A percentile compares a stretch with the other conserved stretches of the same genome.
phyloP scores from a whole-genome alignment of 2,797 vertebrate species.

The Sphaeramia orbicularis region DNA sequence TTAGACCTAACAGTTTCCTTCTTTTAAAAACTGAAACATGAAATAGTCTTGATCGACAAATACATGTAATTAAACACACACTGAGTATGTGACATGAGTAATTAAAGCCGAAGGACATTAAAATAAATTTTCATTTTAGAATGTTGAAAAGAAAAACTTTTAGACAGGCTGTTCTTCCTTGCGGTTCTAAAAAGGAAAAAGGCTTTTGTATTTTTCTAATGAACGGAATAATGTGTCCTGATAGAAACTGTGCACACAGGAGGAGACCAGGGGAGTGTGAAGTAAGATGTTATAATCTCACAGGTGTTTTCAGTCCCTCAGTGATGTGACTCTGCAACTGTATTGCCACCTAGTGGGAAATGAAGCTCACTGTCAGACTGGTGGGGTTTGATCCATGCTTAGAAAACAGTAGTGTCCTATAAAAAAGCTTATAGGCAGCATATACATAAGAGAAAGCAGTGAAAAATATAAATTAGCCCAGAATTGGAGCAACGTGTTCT shows the following conservation, averaged over 20 bases:
- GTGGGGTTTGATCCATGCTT: constrained; percentile 8
- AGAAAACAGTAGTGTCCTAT: neutral
- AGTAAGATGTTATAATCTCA: constrained; percentile 60
- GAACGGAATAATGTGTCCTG: constrained; percentile 36
- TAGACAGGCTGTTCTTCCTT: too few relatives aligned
- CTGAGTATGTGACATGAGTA: too few relatives aligned
- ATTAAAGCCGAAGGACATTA: too few relatives aligned
- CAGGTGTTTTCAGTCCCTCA: constrained; percentile 65
- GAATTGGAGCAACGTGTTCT: constrained; percentile 11
- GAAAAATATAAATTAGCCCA: constrained; percentile 11
- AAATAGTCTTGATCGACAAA: too few relatives aligned
- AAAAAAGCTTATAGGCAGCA: neutral
- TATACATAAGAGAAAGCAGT: constrained; percentile 8
- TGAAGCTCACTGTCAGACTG: constrained; percentile 34
- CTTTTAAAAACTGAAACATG: too few relatives aligned
- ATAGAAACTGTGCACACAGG: constrained; percentile 29
- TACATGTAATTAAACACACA: too few relatives aligned
- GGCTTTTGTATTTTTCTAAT: constrained; percentile 21
- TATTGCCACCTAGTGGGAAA: constrained; percentile 82
- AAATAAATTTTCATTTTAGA: too few relatives aligned
- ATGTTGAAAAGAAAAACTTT: too few relatives aligned
- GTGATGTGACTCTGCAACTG: constrained; percentile 66
- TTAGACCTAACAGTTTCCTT: too few relatives aligned
- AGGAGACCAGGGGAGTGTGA: constrained; percentile 52
- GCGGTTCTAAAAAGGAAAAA: too few relatives aligned